Evolutionary conservation across 2,888 invertebrate species (phyloP).

Genomic region (Heliconius charithonia): DNA sequence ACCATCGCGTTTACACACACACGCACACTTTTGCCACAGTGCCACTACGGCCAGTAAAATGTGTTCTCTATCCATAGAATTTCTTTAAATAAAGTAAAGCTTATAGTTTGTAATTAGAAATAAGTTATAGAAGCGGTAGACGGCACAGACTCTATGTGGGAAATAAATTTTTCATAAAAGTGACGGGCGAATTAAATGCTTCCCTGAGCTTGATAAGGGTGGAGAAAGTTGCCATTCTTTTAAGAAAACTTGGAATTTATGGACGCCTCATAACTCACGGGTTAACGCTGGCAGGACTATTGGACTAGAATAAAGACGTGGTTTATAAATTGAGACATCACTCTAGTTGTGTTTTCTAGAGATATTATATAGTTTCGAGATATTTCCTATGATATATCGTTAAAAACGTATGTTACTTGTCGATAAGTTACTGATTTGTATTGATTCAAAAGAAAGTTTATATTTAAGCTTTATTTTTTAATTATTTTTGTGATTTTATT

Average conservation of each 20-base stretch:
- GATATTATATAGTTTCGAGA: background rate
- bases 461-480: too few relatives aligned
- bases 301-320: slow-evolving; percentile 25
- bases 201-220: slow-evolving; percentile 51
- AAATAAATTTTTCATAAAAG: slow-evolving; percentile 60
- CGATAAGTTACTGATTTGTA: too few relatives aligned
- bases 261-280: slow-evolving; percentile 39
- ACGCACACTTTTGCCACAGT: too few relatives aligned
- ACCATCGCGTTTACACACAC: too few relatives aligned
- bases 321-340: slow-evolving; percentile 24
- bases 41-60: too few relatives aligned
- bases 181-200: slow-evolving; percentile 58
- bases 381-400: background rate
- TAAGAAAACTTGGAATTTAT: slow-evolving; percentile 44
- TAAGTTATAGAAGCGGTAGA: slow-evolving; percentile 35
- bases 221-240: slow-evolving; percentile 43
- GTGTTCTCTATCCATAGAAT: too few relatives aligned
- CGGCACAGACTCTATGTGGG: slow-evolving; percentile 35
- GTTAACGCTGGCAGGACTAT: slow-evolving; percentile 34
- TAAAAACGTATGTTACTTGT: too few relatives aligned
- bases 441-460: too few relatives aligned
- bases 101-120: slow-evolving; percentile 18
- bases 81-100: slow-evolving; percentile 6
- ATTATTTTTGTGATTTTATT: too few relatives aligned
- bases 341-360: background rate